A percentile compares a stretch with the other conserved stretches of the same genome.
phyloP scores from a whole-genome alignment of 92 coral and sea anemone genomes.

The Siderastrea radians region DNA sequence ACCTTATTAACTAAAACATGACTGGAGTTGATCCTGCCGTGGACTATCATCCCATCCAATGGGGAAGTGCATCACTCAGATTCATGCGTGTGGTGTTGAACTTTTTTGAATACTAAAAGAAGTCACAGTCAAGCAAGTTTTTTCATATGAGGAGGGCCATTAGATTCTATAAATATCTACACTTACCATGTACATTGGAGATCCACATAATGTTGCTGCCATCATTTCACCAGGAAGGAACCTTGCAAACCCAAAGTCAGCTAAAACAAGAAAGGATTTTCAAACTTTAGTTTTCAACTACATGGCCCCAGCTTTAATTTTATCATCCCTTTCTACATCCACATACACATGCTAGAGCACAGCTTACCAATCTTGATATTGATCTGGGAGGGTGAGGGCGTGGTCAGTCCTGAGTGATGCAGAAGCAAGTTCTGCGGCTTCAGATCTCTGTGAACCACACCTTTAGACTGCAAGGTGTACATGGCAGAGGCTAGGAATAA shows the following conservation, averaged over 20 bases:
- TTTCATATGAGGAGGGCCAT: no score
- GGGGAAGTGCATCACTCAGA: no score
- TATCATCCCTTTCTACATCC: background rate
- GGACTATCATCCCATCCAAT: no score
- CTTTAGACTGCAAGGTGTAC: constrained; percentile 94
- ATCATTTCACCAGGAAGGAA: constrained; percentile 99
- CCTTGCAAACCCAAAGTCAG: constrained; percentile 99
- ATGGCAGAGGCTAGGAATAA: constrained; percentile 89
- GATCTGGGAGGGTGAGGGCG: constrained; percentile 92
- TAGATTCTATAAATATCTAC: background rate
- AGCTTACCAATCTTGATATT: constrained; percentile 92
- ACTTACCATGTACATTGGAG: constrained; percentile 98
- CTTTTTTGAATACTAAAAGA: no score
- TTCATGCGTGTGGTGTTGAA: no score
- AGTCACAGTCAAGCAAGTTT: no score
- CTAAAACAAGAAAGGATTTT: constrained; percentile 33
- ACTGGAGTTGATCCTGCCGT: no score
- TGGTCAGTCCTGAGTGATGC: constrained; percentile 82
- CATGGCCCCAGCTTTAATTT: background rate
- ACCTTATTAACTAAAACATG: no score
- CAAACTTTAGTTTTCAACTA: background rate
- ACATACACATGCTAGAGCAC: background rate
- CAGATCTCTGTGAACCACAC: constrained; percentile 94
- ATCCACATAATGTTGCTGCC: constrained; percentile 99
- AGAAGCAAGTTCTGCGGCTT: constrained; percentile 96